phyloP scores from a whole-genome alignment of 2,113 vertebrate genomes.

The Erpornis zantholeuca region DNA sequence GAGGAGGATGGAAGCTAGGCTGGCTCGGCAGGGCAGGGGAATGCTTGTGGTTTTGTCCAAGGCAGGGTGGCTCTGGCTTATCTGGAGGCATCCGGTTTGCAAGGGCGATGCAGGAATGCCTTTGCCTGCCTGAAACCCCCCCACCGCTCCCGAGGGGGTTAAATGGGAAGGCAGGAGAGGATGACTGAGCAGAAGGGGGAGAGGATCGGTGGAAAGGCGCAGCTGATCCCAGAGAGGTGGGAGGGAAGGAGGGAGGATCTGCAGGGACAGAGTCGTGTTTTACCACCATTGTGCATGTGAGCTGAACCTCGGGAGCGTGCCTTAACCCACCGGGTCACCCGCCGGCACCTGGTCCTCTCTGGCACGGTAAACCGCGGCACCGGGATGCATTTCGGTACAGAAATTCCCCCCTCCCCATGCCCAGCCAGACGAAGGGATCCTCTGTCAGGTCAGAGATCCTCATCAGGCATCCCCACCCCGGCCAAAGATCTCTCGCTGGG shows the following conservation, averaged over 20 bases:
- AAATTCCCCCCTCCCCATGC: background rate
- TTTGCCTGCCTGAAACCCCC: background rate
- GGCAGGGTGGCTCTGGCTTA: background rate
- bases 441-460: background rate
- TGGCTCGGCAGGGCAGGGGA: fast-evolving
- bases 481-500: fast-evolving
- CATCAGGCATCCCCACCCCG: fast-evolving
- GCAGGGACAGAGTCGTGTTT: constrained; percentile 47
- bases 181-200: constrained; percentile 36
- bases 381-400: background rate
- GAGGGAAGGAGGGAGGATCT: constrained; percentile 15
- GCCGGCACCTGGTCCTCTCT: background rate
- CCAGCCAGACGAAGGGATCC: fast-evolving
- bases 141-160: background rate
- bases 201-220: background rate
- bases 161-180: constrained; percentile 36
- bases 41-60: background rate
- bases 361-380: background rate
- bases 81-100: background rate
- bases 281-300: constrained; percentile 15
- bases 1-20: background rate
- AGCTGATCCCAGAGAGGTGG: constrained; percentile 36
- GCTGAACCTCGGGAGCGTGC: background rate
- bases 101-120: background rate
- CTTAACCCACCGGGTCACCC: background rate